Base-by-base conservation (phyloP, 2,797 vertebrate genomes). In the Diplodus sargus region DNA sequence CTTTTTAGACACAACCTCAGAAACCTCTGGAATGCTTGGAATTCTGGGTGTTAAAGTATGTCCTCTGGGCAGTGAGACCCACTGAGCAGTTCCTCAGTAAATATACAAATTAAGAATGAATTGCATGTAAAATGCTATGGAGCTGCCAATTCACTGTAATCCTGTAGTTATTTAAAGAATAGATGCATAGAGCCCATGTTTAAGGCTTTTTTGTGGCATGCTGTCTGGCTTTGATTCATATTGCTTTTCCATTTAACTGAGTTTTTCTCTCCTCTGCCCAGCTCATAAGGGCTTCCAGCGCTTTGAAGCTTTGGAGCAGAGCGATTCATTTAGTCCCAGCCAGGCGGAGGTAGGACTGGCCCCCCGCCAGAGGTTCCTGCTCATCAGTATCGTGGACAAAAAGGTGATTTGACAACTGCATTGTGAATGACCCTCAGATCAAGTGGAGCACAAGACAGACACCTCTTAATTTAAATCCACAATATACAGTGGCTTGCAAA, bases 251-350 rank as follows among this genome's bases (percentile, higher is more conserved):
- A 5, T 74, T 51, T 76, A 20, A 58, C n/a, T 79, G n/a, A 74
- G 22, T 65, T 75, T 34, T 58, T 49, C 70, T 77, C 49, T 69
- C 49, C 14, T 67, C 62, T 79, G 20, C 14, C 4, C 87, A 99
- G 98, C 96, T 94, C 96, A 97, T 87, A 99, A 99, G 90, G 97
- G 97, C 23, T 92, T 98, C 74, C 98, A 99, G 92, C 96, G 97
- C 58, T 99, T 99, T 0, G 98, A 99, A 84, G 96, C 98, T 18
- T 91, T 97, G 90, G 97, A 99, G 69, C 95, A 96, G 48, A 95
- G 95, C 70, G 96, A 95, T 62, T 94, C 94, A 70, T 90, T 90
- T 58, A 85, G 89, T 79, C 81, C 93, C 0, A 89, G 90, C 56
- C 92, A 93, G 72, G 66, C 87, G 0, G 85, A 90, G 49, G 85